Base-by-base conservation (phyloP, 2,797 vertebrate genomes). In the Avahi laniger region DNA sequence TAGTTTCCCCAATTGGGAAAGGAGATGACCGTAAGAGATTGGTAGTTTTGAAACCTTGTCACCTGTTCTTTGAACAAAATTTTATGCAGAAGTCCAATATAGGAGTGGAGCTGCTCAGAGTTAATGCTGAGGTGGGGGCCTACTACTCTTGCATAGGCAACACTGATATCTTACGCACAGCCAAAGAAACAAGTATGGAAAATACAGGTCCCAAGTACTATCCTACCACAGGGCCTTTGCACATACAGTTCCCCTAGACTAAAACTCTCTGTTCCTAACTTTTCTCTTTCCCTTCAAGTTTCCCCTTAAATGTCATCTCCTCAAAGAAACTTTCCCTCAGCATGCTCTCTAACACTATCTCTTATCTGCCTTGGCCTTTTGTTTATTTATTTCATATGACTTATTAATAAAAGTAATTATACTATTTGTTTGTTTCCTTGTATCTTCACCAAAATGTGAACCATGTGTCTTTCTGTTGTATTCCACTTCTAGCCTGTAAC, bases 51-150 rank as follows among this genome's bases (percentile, higher is more conserved):
- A 48, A 90, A 50, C 38, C 30, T 69, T 43, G 33, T 43, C 54
- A 33, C 52, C 38, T 26, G 72, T 79, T 81, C 63, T 94, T 92
- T 95, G n/a, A 88, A 63, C n/a, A 76, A 72, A 93, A 85, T n/a
- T n/a, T 81, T 52, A 79, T 24, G 14, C 41, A 52, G 46, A 82
- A 67, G 9, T 72, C 46, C 26, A 52, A 76, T 22, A 26, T 11
- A 65, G 13, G 22, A 24, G 28, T 11, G 12, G 69, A 82, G 48
- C 17, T 65, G 2, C 33, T 26, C 33, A 38, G 48, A 30, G 24
- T 38, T 38, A 63, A 9, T 33, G 12, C 46, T 46, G 18, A 10
- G 1, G 13, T 67, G n/a, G 52, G 61, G 70, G 22, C 28, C 76
- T 48, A 12, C 2, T 0, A 0, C 33, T 92, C 11, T 67, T 73